Base-by-base conservation (phyloP, 2,113 vertebrate species). In the Ardeotis arabs region DNA sequence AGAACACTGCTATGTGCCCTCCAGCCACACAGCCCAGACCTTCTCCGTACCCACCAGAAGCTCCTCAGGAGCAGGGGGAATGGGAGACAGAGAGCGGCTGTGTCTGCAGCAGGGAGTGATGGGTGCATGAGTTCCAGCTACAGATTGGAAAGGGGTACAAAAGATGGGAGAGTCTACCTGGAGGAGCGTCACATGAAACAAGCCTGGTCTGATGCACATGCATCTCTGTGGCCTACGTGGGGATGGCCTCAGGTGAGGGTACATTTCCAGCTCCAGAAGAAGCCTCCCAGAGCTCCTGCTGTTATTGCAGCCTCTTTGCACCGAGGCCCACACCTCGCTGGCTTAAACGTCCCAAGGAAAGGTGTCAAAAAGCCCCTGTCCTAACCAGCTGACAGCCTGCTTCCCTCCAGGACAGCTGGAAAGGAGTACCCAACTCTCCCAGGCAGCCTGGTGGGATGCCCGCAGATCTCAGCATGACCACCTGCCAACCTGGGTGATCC, bases 51-150 rank as follows among this genome's bases (percentile, higher is more conserved):
- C 28, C 3, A 3, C 73, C 86, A 89, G 87, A 59, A 84, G 44
- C 77, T 93, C 66, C 87, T 94, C 49, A 68, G 69, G 27, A 53
- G 22, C 7, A 3, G 41, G 41, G 12, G 41, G 47, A 84, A 70
- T 0, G 2, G 10, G 31, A 55, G n/a, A 52, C 24, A 31, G 45
- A 39, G 29, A 44, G 17, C 0, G 3, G 50, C 52, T 49, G 47
- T 16, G 47, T 45, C 22, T 0, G 0, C 81, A 29, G 62, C 8
- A 1, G 21, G 62, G 10, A 60, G 14, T 1, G 52, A 75, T 45
- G 47, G 16, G 39, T 39, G 29, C 6, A 5, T 0, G 7, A 35
- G 22, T 69, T 50, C n/a, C 78, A 87, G 90, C 24, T 60, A 67
- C 20, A 33, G 66, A 31, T 25, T 80, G 67, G 25, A 39, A 58